Evolutionary conservation across 2,888 invertebrate genomes (phyloP).

Genomic region (Lasioglossum lativentre): DNA sequence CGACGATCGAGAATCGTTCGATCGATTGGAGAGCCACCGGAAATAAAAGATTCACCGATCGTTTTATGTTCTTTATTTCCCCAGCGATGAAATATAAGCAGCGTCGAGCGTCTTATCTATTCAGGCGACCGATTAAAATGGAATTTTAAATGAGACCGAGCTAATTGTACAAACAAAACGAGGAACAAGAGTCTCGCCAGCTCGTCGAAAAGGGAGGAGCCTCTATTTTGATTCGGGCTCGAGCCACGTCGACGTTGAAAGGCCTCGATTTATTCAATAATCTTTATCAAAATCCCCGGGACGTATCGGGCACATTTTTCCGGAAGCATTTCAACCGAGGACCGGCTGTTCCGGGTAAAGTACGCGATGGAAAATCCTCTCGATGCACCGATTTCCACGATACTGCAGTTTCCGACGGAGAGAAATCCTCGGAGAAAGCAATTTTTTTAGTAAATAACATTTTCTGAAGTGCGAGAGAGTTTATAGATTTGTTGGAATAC

Average conservation of each 20-base stretch:
- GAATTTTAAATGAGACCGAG: neutral
- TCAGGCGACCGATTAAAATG: neutral
- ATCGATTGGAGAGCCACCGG: neutral
- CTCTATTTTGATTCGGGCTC: neutral
- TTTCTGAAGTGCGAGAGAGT: neutral
- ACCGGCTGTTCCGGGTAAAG: constrained; percentile 1
- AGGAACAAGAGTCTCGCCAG: neutral
- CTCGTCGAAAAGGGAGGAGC: neutral
- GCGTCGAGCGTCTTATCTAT: constrained; percentile 4
- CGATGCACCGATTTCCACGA: neutral
- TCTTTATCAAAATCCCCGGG: constrained; percentile 1
- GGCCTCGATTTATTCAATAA: neutral
- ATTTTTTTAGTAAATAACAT: neutral
- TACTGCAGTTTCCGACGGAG: neutral
- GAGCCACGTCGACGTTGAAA: neutral
- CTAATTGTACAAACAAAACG: neutral
- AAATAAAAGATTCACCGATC: neutral
- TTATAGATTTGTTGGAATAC: neutral
- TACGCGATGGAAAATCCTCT: constrained; percentile 6
- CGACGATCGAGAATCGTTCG: neutral
- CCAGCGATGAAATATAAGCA: neutral
- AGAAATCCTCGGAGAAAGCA: neutral
- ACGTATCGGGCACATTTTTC: neutral
- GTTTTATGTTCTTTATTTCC: neutral
- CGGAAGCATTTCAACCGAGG: neutral